Base-by-base conservation (phyloP, 2,797 vertebrate genomes). In the Pangasius djambal region DNA sequence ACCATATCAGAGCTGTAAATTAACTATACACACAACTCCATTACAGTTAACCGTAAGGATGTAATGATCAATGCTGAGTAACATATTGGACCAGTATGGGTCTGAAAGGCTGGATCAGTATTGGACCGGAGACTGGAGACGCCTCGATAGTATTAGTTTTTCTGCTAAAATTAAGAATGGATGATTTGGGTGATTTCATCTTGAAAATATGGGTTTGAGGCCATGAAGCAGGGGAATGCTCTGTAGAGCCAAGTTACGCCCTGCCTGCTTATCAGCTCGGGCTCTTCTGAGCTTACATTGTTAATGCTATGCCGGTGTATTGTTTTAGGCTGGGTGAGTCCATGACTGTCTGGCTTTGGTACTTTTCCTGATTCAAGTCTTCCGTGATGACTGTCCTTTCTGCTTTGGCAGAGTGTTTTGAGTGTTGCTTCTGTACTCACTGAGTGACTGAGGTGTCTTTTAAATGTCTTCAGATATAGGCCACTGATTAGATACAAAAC, bases 371-470 rank as follows among this genome's bases (percentile, higher is more conserved):
- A 48, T 63, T 75, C 55, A 70, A 63, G 44, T 61, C 83, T 59
- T 55, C 59, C 59, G 18, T 91, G 86, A 87, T 86, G 86, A 74
- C 57, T 75, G 81, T 86, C 85, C 52, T 88, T 87, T 84, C 75
- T 57, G 5, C 31, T 40, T 61, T 83, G 67, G 52, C 44, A 9
- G n/a, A 34, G 77, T 31, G 55, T 37, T 40, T 82, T 22, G 20
- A 15, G 22, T 18, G 25, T 31, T 44, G 89, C 82, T 88, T 86
- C 37, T 86, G 31, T 31, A 50, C 31, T 61, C 28, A 8, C 48
- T 88, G 57, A 85, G 82, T 78, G 87, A 75, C 70, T 87, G 59
- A 40, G 72, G 52, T 65, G 67, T 78, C 50, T 85, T 50, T 88
- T 86, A 88, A 69, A 89, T 7, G n/a, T 63, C 77, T 82, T 37